A percentile compares a stretch with the other conserved stretches of the same genome.
Evolutionary conservation across 92 coral and sea anemone species (phyloP).

Genomic region (Chrysogorgia sp.): DNA sequence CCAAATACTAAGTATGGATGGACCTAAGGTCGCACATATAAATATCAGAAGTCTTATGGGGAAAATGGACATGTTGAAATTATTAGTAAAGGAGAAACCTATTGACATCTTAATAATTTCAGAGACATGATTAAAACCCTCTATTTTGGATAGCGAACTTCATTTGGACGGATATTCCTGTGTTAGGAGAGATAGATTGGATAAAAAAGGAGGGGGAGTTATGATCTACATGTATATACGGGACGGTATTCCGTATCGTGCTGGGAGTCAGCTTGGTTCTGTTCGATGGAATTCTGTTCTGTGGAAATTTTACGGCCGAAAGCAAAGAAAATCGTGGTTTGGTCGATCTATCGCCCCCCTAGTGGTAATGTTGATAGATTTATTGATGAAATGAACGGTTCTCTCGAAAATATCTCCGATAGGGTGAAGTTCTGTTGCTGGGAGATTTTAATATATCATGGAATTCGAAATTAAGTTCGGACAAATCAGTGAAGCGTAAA

Average conservation of each 20-base stretch:
- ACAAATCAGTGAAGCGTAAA: constrained; percentile 33
- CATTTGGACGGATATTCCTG: constrained; percentile 59
- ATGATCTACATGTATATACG: constrained; percentile 51
- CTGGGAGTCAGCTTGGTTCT: constrained; percentile 43
- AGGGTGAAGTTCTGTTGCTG: constrained; percentile 52
- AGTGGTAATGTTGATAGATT: constrained; percentile 45
- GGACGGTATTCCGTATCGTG: constrained; percentile 59
- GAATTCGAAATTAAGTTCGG: constrained; percentile 14
- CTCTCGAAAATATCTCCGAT: constrained; percentile 31
- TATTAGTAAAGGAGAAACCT: constrained; percentile 35
- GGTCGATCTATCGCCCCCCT: constrained; percentile 61
- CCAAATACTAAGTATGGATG: too few relatives aligned
- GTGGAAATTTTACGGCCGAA: constrained; percentile 57
- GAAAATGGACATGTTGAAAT: constrained; percentile 30
- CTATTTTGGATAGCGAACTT: constrained; percentile 54
- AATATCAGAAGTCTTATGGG: constrained; percentile 33
- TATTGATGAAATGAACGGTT: constrained; percentile 52
- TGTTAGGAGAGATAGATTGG: constrained; percentile 56
- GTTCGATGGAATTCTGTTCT: constrained; percentile 45
- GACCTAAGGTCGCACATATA: constrained; percentile 36
- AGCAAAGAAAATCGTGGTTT: constrained; percentile 54
- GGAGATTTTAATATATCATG: constrained; percentile 59
- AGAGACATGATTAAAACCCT: constrained; percentile 62
- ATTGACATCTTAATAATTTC: constrained; percentile 54
- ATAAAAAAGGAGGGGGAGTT: constrained; percentile 58